A percentile compares a stretch with the other conserved stretches of the same genome.
These are phyloP conservation scores for Enteromius trimaculatus DNA, from an alignment of 2,797 vertebrate species.

Conservation along the genomic window DNA sequence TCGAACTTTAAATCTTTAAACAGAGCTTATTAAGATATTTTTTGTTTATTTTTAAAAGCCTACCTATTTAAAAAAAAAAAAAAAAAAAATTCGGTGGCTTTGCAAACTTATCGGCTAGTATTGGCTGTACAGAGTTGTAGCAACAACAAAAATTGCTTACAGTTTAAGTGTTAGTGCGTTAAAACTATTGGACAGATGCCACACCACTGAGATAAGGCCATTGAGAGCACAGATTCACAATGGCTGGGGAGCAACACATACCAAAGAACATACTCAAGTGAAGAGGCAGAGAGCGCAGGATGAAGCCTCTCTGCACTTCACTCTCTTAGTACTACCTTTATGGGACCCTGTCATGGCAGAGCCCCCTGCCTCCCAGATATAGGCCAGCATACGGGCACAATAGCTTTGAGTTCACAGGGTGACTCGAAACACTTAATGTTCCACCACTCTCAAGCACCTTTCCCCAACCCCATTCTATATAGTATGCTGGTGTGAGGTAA, in stretches of 20 bases:
- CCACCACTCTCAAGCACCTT: conserved; percentile 60
- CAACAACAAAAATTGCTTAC: conserved; percentile 24
- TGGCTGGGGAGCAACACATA: conserved; percentile 65
- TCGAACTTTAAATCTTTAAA: not conserved
- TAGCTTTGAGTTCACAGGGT: conserved; percentile 56
- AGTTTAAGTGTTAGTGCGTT: conserved; percentile 35
- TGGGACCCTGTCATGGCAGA: conserved; percentile 42
- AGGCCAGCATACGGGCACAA: conserved; percentile 55
- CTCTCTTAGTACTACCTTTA: conserved; percentile 51
- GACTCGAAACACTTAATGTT: conserved; percentile 66
- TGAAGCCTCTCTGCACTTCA: conserved; percentile 53
- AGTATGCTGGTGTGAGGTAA: conserved; percentile 41
- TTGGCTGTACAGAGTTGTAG: conserved; percentile 15
- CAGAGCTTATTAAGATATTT: too few species aligned
- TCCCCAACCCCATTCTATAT: conserved; percentile 55
- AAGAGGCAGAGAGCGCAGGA: conserved; percentile 63
- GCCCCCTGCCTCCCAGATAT: conserved; percentile 34
- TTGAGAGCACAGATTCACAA: conserved; percentile 66
- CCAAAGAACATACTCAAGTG: conserved; percentile 70
- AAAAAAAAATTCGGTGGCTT: not conserved
- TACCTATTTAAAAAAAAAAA: not conserved
- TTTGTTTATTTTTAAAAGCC: not conserved
- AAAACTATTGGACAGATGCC: conserved; percentile 66
- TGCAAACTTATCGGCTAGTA: not conserved
- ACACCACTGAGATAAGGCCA: conserved; percentile 68